Evolutionary conservation across 2,113 vertebrate species (phyloP).

Genomic region (Grammomys dolichurus): DNA sequence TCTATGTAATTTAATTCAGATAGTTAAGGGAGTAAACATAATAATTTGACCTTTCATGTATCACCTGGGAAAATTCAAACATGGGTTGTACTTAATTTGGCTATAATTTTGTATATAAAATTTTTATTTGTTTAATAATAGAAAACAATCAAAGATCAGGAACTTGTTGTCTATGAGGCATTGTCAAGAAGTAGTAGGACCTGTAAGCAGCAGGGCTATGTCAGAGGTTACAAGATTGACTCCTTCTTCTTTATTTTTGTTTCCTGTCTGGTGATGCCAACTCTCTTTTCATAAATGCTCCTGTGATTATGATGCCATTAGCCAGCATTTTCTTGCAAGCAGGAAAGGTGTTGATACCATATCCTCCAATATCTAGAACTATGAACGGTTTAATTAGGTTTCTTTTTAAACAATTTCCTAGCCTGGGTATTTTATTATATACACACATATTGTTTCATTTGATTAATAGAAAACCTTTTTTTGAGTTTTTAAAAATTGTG

Average conservation of each 20-base stretch:
- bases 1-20: constrained; percentile 36
- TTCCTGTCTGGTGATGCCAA: background rate
- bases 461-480: background rate
- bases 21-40: constrained; percentile 16
- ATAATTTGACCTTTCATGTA: constrained; percentile 45
- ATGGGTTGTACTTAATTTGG: background rate
- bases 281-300: background rate
- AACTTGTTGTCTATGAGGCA: background rate
- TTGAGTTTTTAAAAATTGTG: background rate
- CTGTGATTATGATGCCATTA: background rate
- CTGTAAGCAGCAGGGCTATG: background rate
- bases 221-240: background rate
- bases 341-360: background rate
- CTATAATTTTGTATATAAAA: constrained; percentile 6
- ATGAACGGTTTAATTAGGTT: too few relatives aligned
- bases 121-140: constrained; percentile 15
- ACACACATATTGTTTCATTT: constrained; percentile 17
- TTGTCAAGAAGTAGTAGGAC: background rate
- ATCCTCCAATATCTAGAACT: background rate
- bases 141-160: background rate
- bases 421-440: background rate
- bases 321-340: background rate
- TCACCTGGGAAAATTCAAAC: background rate
- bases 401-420: background rate
- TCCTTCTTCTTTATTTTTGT: background rate